Conservation (phyloP, 2,888 invertebrate genomes). For the Amaurobius ferox region DNA sequence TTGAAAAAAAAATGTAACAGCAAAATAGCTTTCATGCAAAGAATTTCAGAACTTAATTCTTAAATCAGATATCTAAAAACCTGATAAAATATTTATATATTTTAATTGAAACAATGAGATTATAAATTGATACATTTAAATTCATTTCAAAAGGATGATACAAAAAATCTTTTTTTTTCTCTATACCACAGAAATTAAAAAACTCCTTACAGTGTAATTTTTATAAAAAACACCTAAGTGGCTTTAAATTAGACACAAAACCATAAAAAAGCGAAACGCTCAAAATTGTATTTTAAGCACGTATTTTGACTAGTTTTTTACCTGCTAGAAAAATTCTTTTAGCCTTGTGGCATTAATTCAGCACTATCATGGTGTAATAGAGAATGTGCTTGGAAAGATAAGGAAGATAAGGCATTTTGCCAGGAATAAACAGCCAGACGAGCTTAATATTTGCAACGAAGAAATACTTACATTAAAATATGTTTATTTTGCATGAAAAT, state of each 20-base stretch:
- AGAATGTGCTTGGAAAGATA: slow-evolving; percentile 14
- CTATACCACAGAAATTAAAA: too few species aligned
- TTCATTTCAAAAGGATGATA: too few species aligned
- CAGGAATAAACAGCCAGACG: not conserved
- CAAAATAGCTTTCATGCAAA: too few species aligned
- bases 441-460: not conserved
- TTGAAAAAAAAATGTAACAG: too few species aligned
- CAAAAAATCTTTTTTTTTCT: too few species aligned
- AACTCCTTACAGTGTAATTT: too few species aligned
- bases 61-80: too few species aligned
- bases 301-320: slow-evolving; percentile 41
- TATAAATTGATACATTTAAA: too few species aligned
- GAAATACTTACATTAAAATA: not conserved
- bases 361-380: slow-evolving; percentile 38
- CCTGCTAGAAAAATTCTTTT: slow-evolving; percentile 22
- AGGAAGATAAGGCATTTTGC: slow-evolving; percentile 47
- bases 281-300: slow-evolving; percentile 37
- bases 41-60: too few species aligned
- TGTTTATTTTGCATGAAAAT: not conserved
- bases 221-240: too few species aligned
- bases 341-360: slow-evolving; percentile 44
- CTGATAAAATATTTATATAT: too few species aligned
- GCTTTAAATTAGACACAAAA: not conserved
- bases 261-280: not conserved
- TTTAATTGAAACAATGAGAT: too few species aligned